Evolutionary conservation across 2,888 invertebrate genomes (phyloP).

Genomic region (Diadegma fenestrale): DNA sequence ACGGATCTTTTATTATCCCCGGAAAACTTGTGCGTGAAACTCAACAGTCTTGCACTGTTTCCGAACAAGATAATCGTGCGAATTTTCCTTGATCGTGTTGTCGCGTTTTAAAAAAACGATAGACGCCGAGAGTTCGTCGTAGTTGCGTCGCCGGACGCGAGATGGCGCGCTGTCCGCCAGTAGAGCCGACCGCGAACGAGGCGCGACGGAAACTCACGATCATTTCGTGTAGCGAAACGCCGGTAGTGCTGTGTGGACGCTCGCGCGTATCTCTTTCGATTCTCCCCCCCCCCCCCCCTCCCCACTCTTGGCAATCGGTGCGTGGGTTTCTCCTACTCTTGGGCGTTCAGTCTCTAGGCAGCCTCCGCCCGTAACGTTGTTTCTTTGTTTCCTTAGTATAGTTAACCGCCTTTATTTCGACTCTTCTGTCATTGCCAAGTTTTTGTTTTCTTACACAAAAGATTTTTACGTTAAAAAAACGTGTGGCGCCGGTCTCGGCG

Average conservation of each 20-base stretch:
- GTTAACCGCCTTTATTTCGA: constrained; percentile 74
- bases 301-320: constrained; percentile 20
- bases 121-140: not conserved
- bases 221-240: constrained; percentile 17
- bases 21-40: not conserved
- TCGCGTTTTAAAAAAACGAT: constrained; percentile 15
- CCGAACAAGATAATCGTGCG: not conserved
- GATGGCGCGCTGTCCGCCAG: constrained; percentile 10
- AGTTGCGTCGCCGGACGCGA: not conserved
- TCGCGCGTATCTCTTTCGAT: constrained; percentile 33
- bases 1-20: not conserved
- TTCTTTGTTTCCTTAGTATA: constrained; percentile 82
- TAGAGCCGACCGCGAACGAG: constrained; percentile 42
- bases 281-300: constrained; percentile 10
- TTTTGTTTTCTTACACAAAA: constrained; percentile 36
- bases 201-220: not conserved
- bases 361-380: constrained; percentile 81
- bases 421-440: constrained; percentile 69
- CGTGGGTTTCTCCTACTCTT: constrained; percentile 39
- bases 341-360: constrained; percentile 79
- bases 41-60: not conserved
- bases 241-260: constrained; percentile 51
- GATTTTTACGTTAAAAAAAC: constrained; percentile 38
- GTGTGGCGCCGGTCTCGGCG: constrained; percentile 27
- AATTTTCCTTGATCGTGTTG: not conserved